Conservation (phyloP, 1,140 invertebrate genomes). For the Penaeus vannamei region DNA sequence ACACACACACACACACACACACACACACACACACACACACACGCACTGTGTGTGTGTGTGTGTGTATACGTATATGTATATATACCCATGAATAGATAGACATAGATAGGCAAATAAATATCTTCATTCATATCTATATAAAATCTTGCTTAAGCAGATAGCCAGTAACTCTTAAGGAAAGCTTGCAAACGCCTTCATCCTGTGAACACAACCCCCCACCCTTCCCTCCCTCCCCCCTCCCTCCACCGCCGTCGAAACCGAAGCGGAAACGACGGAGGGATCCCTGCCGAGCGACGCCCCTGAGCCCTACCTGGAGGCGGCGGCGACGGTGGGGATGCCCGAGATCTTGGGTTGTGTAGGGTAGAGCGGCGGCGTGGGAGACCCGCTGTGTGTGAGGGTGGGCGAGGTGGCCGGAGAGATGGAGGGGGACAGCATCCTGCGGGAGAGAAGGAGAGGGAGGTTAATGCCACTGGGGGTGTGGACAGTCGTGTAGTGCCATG, state of each 20-base stretch:
- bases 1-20: background rate
- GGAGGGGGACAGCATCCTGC: constrained; percentile 79
- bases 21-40: background rate
- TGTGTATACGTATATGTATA: background rate
- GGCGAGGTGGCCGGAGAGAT: constrained; percentile 80
- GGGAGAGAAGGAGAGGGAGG: constrained; percentile 1
- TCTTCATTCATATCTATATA: constrained; percentile 18
- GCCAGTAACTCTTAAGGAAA: no score
- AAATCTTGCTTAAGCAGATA: no score
- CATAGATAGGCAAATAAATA: constrained; percentile 9
- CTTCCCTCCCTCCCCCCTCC: no score
- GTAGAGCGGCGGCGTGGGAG: constrained; percentile 76
- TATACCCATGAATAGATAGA: constrained; percentile 21
- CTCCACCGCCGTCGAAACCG: no score
- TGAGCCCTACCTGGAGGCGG: constrained; percentile 79
- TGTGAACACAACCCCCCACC: no score
- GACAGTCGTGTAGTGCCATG: background rate
- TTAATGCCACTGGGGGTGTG: background rate
- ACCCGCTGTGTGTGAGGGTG: constrained; percentile 79
- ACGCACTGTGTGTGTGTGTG: no score
- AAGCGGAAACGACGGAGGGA: no score
- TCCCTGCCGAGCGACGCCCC: no score
- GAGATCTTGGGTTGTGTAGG: constrained; percentile 70
- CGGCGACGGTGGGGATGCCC: constrained; percentile 93
- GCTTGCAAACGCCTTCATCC: no score